phyloP scores from a whole-genome alignment of 2,888 invertebrate genomes.

The Caenorhabditis zanzibari region DNA sequence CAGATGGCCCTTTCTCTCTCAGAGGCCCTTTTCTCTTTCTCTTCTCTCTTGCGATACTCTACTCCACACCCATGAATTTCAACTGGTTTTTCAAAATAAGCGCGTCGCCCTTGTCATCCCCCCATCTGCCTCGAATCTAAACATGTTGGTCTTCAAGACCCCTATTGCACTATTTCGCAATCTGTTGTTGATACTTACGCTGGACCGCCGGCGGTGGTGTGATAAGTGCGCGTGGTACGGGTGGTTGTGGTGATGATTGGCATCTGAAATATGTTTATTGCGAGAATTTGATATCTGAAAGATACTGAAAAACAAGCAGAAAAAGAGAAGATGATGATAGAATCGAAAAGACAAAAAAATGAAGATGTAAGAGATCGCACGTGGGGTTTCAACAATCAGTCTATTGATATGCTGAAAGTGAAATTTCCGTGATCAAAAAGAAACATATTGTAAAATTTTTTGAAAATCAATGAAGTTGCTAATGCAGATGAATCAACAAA shows the following conservation, averaged over 20 bases:
- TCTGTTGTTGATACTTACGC: conserved; percentile 46
- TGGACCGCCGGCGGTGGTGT: conserved; percentile 54
- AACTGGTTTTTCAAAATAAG: conserved; percentile 52
- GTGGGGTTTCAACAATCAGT: conserved; percentile 1
- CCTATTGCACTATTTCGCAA: conserved; percentile 44
- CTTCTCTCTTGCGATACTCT: neutral
- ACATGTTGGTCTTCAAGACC: conserved; percentile 13
- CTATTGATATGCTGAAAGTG: neutral
- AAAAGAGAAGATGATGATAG: conserved; percentile 5
- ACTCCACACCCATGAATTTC: conserved; percentile 37
- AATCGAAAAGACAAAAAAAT: neutral
- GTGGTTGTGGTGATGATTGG: conserved; percentile 66
- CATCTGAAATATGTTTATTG: conserved; percentile 60
- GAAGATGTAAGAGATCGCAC: conserved; percentile 7
- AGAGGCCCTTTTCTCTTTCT: conserved; percentile 9
- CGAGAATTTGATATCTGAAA: conserved; percentile 23
- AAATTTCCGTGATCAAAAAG: neutral
- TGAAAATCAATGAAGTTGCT: conserved; percentile 1
- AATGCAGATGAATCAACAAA: conserved; percentile 12
- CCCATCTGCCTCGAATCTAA: neutral
- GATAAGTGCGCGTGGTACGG: conserved; percentile 64
- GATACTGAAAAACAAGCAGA: conserved; percentile 21
- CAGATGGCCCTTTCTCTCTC: conserved; percentile 17
- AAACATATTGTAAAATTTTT: neutral
- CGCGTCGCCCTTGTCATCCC: conserved; percentile 25